Evolutionary conservation across 2,113 vertebrate species (phyloP), one percentile per base, ranked within the genome.

Genomic region (Eulemur macaco): DNA sequence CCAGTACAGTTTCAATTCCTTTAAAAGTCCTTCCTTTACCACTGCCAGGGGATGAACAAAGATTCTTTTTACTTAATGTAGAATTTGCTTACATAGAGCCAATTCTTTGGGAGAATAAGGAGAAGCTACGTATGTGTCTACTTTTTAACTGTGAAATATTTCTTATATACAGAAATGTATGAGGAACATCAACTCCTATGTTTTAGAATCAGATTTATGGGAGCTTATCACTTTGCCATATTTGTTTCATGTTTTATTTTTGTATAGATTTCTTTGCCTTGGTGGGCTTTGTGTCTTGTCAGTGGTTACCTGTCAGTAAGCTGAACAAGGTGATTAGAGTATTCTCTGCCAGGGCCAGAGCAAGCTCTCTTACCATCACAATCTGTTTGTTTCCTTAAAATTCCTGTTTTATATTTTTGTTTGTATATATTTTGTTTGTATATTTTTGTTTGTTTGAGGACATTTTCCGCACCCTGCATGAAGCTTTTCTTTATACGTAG

Each of bases 121-220:
- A 83, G n/a, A 77, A 89, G 8, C 17, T 58, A 27, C 84, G 20
- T 60, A 68, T 54, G 39, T 66, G 37, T 81, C 31, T 82, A 56
- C 78, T 89, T 86, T 88, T 88, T 23, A 96, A 45, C 39, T 73
- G 27, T 74, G 42, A 91, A 78, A 56, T 83, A 86, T 86, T 89
- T 96, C 21, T 78, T 68, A 81, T 23, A 4, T 69, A 64, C 13
- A 64, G 27, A 77, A 52, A n/a, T 93, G 10, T 39, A 15, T 88
- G 47, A 89, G 34, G 64, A 21, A 47, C 76, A 88, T 66, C 58
- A 93, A 47, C 27, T 85, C 34, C 4, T 77, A 27, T 54, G 52
- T 80, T 81, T 96, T 76, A 89, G 45, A 86, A 73, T 86, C 15
- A 93, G 9, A 82, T 73, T 63, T 39, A 37, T 89, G 15, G 64